A percentile compares a stretch with the other conserved stretches of the same genome.
phyloP scores from a whole-genome alignment of 1,140 invertebrate species.

The Steinernema khuongi region DNA sequence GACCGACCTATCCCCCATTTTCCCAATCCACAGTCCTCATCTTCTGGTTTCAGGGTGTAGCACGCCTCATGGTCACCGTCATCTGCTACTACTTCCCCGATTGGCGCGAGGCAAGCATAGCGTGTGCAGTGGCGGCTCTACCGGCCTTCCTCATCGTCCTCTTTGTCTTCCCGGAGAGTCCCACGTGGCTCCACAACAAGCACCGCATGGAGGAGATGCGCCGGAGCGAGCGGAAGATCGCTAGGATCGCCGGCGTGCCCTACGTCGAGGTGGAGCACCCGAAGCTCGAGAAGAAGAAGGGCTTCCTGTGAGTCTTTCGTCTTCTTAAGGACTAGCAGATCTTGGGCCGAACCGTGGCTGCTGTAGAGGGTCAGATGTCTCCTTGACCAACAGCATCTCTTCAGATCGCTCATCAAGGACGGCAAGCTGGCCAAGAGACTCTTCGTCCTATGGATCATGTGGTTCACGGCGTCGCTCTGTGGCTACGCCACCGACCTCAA shows the following conservation, averaged over 20 bases:
- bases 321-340: too few species aligned
- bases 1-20: background rate
- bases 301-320: background rate
- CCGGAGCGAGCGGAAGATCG: slow-evolving; percentile 48
- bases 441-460: slow-evolving; percentile 44
- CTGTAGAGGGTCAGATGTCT: too few species aligned
- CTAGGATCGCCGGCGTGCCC: slow-evolving; percentile 46
- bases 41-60: slow-evolving; percentile 44
- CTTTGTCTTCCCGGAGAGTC: slow-evolving; percentile 55
- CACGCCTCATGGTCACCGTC: slow-evolving; percentile 47
- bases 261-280: slow-evolving; percentile 43
- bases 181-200: slow-evolving; percentile 48
- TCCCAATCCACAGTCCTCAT: too few species aligned
- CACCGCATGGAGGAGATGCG: slow-evolving; percentile 53
- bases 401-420: slow-evolving; percentile 21
- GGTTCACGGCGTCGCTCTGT: slow-evolving; percentile 52
- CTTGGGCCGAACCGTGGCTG: too few species aligned
- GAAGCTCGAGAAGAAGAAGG: slow-evolving; percentile 43
- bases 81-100: slow-evolving; percentile 54
- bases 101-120: slow-evolving; percentile 50
- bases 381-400: too few species aligned
- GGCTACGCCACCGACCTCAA: slow-evolving; percentile 57
- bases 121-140: slow-evolving; percentile 48
- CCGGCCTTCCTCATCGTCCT: slow-evolving; percentile 51
- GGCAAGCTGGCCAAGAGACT: slow-evolving; percentile 22